Base-by-base conservation (phyloP, 1,140 invertebrate genomes). In the Ceratoteleas bidentatus region DNA sequence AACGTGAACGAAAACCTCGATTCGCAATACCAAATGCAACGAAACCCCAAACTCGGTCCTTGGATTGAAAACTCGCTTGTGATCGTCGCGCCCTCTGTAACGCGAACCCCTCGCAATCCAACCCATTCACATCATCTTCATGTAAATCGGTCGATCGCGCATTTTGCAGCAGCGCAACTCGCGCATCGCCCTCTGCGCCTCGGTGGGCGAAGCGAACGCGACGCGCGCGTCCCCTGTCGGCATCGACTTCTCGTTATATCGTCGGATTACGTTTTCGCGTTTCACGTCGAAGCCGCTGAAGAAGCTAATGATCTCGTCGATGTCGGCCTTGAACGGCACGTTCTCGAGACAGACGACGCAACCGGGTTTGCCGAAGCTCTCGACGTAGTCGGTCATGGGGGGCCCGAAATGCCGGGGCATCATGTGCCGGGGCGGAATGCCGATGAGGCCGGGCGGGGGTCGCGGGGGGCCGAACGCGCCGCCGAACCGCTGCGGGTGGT, bases 151-250 rank as follows among this genome's bases (percentile, higher is more conserved):
- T 1, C 93, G 86, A 14, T 93, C 93, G 45, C 93, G 88, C 84
- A 94, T 93, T 72, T 93, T 93, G 16, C 90, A 85, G 16, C 90
- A 90, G 33, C 92, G 88, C 2, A 95, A 88, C 47, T 93, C 91
- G 8, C 94, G 92, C 2, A 96, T 91, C 0, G 96, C 97, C 15
- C 94, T 92, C 65, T 95, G 93, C 0, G 97, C 97, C 62, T 98
- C 96, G 13, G 93, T 92, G 0, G 95, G 94, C 0, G 93, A 93
- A 0, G 92, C 91, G 85, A 99, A 97, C 0, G 96, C 94, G 0
- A 98, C 95, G 7, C 97, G 93, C 0, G 97, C 97, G 88, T 99
- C 97, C 0, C 97, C 97, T 0, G 97, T 98, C 0, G 97, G 95
- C 88, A 95, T 94, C 0, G 96, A 96, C 52, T 94, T 94, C 33